Conservation (phyloP, 1,140 invertebrate genomes). For the Drosophila busckii region DNA sequence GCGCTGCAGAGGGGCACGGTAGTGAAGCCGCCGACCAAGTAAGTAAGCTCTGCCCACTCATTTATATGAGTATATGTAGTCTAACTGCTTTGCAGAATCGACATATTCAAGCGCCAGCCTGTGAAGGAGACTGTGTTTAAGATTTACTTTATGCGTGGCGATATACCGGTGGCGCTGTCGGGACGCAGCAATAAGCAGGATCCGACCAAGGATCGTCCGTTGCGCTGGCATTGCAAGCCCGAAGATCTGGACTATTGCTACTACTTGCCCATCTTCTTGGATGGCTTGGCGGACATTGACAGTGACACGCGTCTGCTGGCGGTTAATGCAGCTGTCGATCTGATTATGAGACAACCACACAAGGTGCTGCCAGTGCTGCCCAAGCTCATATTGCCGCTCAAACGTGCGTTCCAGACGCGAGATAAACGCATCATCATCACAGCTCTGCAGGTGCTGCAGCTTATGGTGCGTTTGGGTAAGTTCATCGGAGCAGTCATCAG, state of each 20-base stretch:
- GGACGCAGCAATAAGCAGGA: conserved; percentile 52
- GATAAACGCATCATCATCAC: conserved; percentile 86
- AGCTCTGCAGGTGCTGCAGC: conserved; percentile 88
- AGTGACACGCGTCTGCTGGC: conserved; percentile 56
- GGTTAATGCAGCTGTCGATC: conserved; percentile 60
- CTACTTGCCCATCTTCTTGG: conserved; percentile 96
- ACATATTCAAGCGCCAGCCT: conserved; percentile 58
- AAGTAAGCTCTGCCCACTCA: conserved; percentile 3
- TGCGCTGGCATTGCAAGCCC: conserved; percentile 67
- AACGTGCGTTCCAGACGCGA: conserved; percentile 91
- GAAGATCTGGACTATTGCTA: conserved; percentile 93
- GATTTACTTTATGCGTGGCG: conserved; percentile 69
- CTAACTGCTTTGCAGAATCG: conserved; percentile 35
- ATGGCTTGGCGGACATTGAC: conserved; percentile 82
- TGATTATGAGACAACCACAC: conserved; percentile 88
- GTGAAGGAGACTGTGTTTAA: conserved; percentile 66
- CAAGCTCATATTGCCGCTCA: conserved; percentile 94
- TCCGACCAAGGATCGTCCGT: conserved; percentile 50
- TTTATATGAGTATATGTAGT: neutral
- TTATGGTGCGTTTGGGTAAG: conserved; percentile 86
- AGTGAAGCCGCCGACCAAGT: conserved; percentile 82
- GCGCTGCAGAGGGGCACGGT: conserved; percentile 86
- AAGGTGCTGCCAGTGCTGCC: conserved; percentile 93
- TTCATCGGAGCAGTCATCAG: conserved; percentile 56
- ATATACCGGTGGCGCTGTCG: conserved; percentile 59